phyloP scores from a whole-genome alignment of 2,113 vertebrate species.

The Hylia prasina region DNA sequence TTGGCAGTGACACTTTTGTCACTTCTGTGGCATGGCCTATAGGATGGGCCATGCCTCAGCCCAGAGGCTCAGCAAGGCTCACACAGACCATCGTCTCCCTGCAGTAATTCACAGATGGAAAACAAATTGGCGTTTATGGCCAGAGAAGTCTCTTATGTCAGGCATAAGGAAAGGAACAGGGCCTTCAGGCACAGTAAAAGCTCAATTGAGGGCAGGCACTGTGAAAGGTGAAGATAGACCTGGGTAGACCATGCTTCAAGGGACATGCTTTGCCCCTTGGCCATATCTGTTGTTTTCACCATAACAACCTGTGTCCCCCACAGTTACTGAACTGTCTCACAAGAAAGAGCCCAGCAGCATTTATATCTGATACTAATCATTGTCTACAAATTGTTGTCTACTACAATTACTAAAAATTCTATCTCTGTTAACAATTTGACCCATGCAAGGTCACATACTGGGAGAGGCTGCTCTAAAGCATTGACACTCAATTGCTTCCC shows the following conservation, averaged over 20 bases:
- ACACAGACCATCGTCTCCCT: not conserved
- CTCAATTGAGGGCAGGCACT: not conserved
- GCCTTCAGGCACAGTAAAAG: not conserved
- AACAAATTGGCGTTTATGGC: not conserved
- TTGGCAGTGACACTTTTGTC: not conserved
- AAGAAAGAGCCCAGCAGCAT: not conserved
- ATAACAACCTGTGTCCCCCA: not conserved
- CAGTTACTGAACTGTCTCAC: not conserved
- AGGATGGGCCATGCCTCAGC: not conserved
- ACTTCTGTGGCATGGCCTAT: not conserved
- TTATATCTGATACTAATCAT: not conserved
- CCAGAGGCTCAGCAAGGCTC: not conserved
- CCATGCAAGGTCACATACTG: fast-evolving
- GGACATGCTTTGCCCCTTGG: not conserved
- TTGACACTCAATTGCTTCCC: not conserved
- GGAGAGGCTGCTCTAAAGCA: not conserved
- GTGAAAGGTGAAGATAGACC: not conserved
- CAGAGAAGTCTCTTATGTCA: not conserved
- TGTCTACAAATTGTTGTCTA: not conserved
- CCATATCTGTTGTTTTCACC: not conserved
- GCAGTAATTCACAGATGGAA: not conserved
- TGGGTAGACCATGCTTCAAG: not conserved
- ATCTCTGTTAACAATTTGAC: not conserved
- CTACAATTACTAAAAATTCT: not conserved
- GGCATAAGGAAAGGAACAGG: not conserved